Conservation (phyloP, 1,140 invertebrate genomes). For the Hetaerina americana region DNA sequence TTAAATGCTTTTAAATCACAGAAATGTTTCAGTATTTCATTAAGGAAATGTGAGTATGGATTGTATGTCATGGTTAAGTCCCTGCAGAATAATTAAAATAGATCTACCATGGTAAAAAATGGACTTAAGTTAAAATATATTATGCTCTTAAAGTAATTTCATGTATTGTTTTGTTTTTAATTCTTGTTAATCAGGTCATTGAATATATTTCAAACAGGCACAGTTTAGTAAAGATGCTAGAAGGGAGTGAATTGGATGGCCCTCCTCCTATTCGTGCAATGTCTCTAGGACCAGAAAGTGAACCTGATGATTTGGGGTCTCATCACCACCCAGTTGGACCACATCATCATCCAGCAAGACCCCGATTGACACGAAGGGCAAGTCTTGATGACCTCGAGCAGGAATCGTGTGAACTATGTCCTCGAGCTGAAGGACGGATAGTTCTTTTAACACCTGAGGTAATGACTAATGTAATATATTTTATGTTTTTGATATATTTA, state of each 20-base stretch:
- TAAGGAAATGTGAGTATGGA: too few species aligned
- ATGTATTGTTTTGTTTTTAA: too few species aligned
- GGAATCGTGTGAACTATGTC: slow-evolving; percentile 57
- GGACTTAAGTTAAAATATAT: too few species aligned
- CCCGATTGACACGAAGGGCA: slow-evolving; percentile 46
- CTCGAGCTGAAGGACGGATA: slow-evolving; percentile 61
- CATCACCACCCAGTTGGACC: slow-evolving; percentile 11
- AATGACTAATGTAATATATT: slow-evolving; percentile 3
- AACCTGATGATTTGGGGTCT: not conserved
- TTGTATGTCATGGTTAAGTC: too few species aligned
- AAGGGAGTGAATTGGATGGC: slow-evolving; percentile 47
- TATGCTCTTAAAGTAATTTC: too few species aligned
- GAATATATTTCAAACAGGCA: too few species aligned
- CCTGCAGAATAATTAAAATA: too few species aligned
- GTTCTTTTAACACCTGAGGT: slow-evolving; percentile 55
- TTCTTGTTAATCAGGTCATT: too few species aligned
- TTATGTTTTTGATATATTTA: too few species aligned
- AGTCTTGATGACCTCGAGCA: slow-evolving; percentile 65
- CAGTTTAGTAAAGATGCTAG: slow-evolving; percentile 60
- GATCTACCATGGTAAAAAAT: too few species aligned
- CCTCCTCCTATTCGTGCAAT: slow-evolving; percentile 43
- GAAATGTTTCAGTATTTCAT: too few species aligned
- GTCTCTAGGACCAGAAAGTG: slow-evolving; percentile 11
- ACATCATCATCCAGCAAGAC: slow-evolving; percentile 18
- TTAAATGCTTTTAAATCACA: too few species aligned